Evolutionary conservation across 2,797 vertebrate species (phyloP).

Genomic region (Sebastes cheni): DNA sequence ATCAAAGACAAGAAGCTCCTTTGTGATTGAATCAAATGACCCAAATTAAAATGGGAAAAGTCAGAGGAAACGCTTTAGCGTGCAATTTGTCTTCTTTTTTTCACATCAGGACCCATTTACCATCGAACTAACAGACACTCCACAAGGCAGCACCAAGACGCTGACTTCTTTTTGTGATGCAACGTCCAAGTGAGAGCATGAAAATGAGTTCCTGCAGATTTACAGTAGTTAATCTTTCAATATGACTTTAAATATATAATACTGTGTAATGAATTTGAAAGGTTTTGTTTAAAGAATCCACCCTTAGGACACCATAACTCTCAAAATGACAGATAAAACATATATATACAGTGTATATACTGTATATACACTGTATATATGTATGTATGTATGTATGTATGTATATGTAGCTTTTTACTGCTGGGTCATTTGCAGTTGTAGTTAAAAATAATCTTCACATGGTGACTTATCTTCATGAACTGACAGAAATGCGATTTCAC

Average conservation of each 20-base stretch:
- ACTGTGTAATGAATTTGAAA: background rate
- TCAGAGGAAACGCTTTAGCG: background rate
- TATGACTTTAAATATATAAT: background rate
- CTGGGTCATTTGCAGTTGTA: background rate
- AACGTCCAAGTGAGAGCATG: conserved; percentile 62
- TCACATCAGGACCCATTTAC: conserved; percentile 65
- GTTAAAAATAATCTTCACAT: background rate
- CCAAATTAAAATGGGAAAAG: background rate
- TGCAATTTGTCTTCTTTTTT: background rate
- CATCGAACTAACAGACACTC: conserved; percentile 61
- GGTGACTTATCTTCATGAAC: background rate
- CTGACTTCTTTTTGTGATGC: conserved; percentile 61
- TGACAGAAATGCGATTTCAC: no score
- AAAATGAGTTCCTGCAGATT: background rate
- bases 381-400: no score
- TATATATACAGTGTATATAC: no score
- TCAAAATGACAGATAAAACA: background rate
- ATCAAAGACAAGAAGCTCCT: conserved; percentile 2
- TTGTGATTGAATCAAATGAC: background rate
- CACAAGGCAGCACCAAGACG: conserved; percentile 73
- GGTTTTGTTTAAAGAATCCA: background rate
- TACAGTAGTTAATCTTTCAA: background rate
- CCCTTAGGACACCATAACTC: background rate
- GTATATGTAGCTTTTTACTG: background rate
- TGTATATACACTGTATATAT: no score